Base-by-base conservation (phyloP, 2,888 invertebrate genomes). In the Dolichomitus sp. region DNA sequence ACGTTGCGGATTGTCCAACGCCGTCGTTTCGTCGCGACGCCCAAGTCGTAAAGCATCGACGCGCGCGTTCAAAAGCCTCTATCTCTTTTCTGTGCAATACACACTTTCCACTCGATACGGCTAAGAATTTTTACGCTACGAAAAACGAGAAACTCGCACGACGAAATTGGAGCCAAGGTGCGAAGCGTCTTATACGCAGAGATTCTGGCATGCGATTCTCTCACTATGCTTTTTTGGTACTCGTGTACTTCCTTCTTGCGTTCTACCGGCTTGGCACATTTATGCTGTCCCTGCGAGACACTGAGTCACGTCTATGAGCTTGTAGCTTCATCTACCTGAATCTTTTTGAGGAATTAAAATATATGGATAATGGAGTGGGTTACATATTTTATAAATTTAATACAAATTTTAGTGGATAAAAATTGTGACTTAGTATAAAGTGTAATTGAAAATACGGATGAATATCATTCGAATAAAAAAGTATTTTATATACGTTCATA, bases 21-120 rank as follows among this genome's bases (percentile, higher is more conserved):
- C 42, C 74, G 82, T 81, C 81, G 77, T 78, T 82, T 70, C 82
- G 82, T 79, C 82, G 79, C 73, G 78, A 82, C 78, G 65, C 48
- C 30, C 45, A 50, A 65, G 78, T 82, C 82, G 74, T 82, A 82
- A 82, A 82, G 69, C 82, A 74, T 66, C 57, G 50, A 74, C 48
- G 78, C 73, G 30, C 27, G 17, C 17, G 50, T 59, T 73, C 65
- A 27, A n/a, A n/a, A 45, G 27, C 37, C 40, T 40, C 33, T 65
- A 30, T 65, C 37, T 70, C 19, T 70, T 37, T n/a, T 23, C 27
- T 45, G 40, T 57, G 37, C 54, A 48, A 27, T 33, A 2, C 9
- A 48, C 48, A 68, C 17, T 68, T 59, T 63, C 27, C 69, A 50
- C 37, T 37, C 70, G 19, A 59, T 27, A 33, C 57, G 45, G 66